phyloP scores from a whole-genome alignment of 1,140 invertebrate species.

The Caerostris extrusa region DNA sequence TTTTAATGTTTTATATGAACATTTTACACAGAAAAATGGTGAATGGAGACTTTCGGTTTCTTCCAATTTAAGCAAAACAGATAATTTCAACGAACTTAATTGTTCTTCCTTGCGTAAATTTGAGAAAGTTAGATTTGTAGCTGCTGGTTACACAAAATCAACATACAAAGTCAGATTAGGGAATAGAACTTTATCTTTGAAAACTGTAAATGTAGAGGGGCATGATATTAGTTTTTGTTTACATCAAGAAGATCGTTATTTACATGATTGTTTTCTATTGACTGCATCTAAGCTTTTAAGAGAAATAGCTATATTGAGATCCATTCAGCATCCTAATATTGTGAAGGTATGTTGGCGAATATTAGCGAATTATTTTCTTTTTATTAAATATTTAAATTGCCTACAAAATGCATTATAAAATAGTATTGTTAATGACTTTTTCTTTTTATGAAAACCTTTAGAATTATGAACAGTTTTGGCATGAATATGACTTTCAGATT shows the following conservation, averaged over 20 bases:
- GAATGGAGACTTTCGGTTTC: conserved; percentile 51
- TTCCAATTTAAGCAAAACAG: not conserved
- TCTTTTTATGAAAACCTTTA: not conserved
- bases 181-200: conserved; percentile 81
- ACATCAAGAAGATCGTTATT: conserved; percentile 77
- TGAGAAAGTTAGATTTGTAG: conserved; percentile 78
- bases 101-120: conserved; percentile 54
- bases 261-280: conserved; percentile 81
- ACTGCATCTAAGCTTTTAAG: conserved; percentile 82
- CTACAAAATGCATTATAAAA: too few relatives aligned
- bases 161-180: conserved; percentile 81
- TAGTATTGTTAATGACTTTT: not conserved
- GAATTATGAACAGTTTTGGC: not conserved
- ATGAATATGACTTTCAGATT: not conserved
- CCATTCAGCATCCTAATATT: conserved; percentile 80
- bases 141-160: conserved; percentile 83
- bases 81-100: conserved; percentile 19
- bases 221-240: conserved; percentile 82
- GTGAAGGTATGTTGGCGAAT: conserved; percentile 80
- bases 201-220: conserved; percentile 82
- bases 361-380: too few relatives aligned
- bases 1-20: conserved; percentile 28
- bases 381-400: too few relatives aligned
- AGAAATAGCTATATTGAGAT: conserved; percentile 81
- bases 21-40: conserved; percentile 22